A percentile compares a stretch with the other conserved stretches of the same genome.
These are phyloP conservation scores for Villa cingulata DNA, from an alignment of 2,888 invertebrate genomes.

Conservation along the genomic window DNA sequence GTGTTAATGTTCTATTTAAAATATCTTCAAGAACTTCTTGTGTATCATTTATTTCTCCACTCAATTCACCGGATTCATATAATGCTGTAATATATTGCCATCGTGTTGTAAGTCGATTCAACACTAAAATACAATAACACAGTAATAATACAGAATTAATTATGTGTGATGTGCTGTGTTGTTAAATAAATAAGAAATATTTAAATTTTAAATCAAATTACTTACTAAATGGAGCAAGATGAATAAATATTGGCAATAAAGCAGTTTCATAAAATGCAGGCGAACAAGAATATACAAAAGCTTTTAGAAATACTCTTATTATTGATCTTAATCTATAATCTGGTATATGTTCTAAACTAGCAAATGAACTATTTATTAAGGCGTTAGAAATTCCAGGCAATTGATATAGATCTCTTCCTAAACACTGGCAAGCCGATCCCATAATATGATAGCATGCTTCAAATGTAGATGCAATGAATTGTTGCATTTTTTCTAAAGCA, in stretches of 20 bases:
- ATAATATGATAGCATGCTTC: constrained; percentile 72
- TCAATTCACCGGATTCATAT: constrained; percentile 61
- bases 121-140: constrained; percentile 38
- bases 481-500: constrained; percentile 71
- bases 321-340: constrained; percentile 75
- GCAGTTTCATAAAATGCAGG: constrained; percentile 63
- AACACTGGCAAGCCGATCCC: constrained; percentile 59
- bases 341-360: constrained; percentile 50
- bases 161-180: too few relatives aligned
- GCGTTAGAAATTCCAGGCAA: constrained; percentile 61
- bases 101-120: constrained; percentile 53
- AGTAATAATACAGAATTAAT: too few relatives aligned
- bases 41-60: constrained; percentile 61
- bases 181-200: too few relatives aligned
- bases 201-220: constrained; percentile 16
- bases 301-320: constrained; percentile 71
- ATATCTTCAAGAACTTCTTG: constrained; percentile 78
- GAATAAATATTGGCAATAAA: constrained; percentile 63
- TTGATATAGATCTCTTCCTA: constrained; percentile 78
- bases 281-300: constrained; percentile 75
- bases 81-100: constrained; percentile 69
- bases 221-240: constrained; percentile 66
- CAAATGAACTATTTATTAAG: constrained; percentile 47
- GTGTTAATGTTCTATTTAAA: constrained; percentile 68
- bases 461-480: constrained; percentile 61